phyloP scores from a whole-genome alignment of 2,888 invertebrate genomes.

The Drosophila emarginata region DNA sequence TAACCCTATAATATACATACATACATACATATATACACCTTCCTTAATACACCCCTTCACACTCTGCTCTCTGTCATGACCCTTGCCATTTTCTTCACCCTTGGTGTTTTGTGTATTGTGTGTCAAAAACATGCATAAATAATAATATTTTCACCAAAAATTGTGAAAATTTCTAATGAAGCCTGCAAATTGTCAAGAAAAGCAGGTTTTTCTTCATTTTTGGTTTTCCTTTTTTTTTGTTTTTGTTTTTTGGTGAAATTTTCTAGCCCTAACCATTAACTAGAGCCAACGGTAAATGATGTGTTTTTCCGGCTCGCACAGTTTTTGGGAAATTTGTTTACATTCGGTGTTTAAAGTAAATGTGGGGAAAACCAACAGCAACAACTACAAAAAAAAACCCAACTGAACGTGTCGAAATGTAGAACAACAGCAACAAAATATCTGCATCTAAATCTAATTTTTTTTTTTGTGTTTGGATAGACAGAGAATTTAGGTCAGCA shows the following conservation, averaged over 20 bases:
- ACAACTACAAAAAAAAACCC: slow-evolving; percentile 4
- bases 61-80: neutral
- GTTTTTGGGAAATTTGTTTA: slow-evolving; percentile 41
- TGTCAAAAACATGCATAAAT: slow-evolving; percentile 72
- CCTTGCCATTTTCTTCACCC: neutral
- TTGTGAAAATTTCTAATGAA: slow-evolving; percentile 61
- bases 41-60: slow-evolving; percentile 26
- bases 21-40: too few relatives aligned
- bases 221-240: neutral
- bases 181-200: slow-evolving; percentile 35
- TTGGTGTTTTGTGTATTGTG: slow-evolving; percentile 58
- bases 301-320: slow-evolving; percentile 28
- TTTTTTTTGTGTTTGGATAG: slow-evolving; percentile 7
- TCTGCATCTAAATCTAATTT: slow-evolving; percentile 32
- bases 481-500: slow-evolving; percentile 57
- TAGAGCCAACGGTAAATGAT: neutral
- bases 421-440: slow-evolving; percentile 23
- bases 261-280: slow-evolving; percentile 22
- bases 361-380: too few relatives aligned
- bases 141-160: slow-evolving; percentile 41
- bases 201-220: neutral
- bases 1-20: slow-evolving; percentile 55
- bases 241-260: slow-evolving; percentile 15
- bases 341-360: slow-evolving; percentile 6
- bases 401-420: slow-evolving; percentile 68